These are phyloP conservation scores for Catocala fraxini DNA, from an alignment of 2,888 invertebrate species.

Conservation along the genomic window DNA sequence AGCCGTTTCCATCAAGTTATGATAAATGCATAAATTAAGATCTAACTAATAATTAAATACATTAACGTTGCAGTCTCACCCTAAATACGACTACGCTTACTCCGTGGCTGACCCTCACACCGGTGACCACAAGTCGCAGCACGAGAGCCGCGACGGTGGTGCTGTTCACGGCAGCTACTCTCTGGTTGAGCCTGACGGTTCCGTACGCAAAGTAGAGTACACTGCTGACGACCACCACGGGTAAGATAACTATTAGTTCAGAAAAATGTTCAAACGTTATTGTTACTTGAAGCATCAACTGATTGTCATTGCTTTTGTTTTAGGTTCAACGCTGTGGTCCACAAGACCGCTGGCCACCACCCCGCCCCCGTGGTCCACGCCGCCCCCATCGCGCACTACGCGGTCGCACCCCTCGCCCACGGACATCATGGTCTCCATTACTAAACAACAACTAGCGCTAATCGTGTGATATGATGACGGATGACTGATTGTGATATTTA, in stretches of 20 bases:
- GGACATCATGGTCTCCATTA: slow-evolving; percentile 82
- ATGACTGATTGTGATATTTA: slow-evolving; percentile 87
- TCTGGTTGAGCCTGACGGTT: slow-evolving; percentile 89
- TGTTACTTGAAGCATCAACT: neutral
- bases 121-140: slow-evolving; percentile 89
- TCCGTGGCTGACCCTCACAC: slow-evolving; percentile 89
- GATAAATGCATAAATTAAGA: slow-evolving; percentile 13
- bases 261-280: neutral
- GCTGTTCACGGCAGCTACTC: slow-evolving; percentile 90
- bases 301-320: slow-evolving; percentile 35
- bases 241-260: slow-evolving; percentile 63
- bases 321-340: slow-evolving; percentile 87
- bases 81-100: slow-evolving; percentile 89
- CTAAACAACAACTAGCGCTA: slow-evolving; percentile 68
- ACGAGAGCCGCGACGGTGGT: slow-evolving; percentile 89
- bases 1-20: slow-evolving; percentile 25
- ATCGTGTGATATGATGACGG: slow-evolving; percentile 69
- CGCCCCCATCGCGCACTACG: slow-evolving; percentile 66
- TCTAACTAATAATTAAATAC: slow-evolving; percentile 6
- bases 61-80: slow-evolving; percentile 80
- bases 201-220: slow-evolving; percentile 89
- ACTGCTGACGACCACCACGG: slow-evolving; percentile 89
- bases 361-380: slow-evolving; percentile 74
- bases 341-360: slow-evolving; percentile 84
- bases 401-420: slow-evolving; percentile 66